Base-by-base conservation (phyloP, 2,113 vertebrate genomes). In the Zosterops hypoxanthus region DNA sequence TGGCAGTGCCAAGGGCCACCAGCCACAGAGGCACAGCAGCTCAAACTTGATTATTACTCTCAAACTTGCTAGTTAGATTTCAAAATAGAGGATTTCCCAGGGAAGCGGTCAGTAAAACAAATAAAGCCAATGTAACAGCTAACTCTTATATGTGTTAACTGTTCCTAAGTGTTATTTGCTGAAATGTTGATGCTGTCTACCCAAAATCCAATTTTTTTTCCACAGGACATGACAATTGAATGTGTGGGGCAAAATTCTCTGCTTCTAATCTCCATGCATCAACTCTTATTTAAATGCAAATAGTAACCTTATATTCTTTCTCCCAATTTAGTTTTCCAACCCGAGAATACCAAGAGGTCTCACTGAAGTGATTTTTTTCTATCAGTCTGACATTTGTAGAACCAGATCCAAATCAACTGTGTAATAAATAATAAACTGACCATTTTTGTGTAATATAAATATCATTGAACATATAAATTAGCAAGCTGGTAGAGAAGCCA, bases 221-320 rank as follows among this genome's bases (percentile, higher is more conserved):
- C 36, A 7, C 25, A 75, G 15, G 23, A 79, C 36, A 15, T 76
- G 16, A 36, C 21, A 64, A 68, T n/a, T 86, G 80, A 49, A 56
- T 73, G 47, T 57, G 29, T 64, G 47, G 50, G 34, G n/a, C 5
- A 33, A 21, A 39, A 91, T 88, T 46, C 5, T 55, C 23, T 57
- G 31, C 31, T 70, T 95, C n/a, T 60, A 66, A 72, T 91, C 42
- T 65, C 68, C 10, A 10, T 56, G 34, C 3, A 28, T 92, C 29
- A 86, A 85, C 65, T 15, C 41, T 94, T 94, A 93, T 95, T 95
- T 97, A 96, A 96, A 96, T 96, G 63, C 46, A 97, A 97, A 93
- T 66, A 81, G 10, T 49, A 92, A 63, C 80, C 42, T 84, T 83
- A 92, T 90, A 93, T 81, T 68, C 5, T 83, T 88, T 97, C 20